These are phyloP conservation scores for Nothura maculosa DNA, from an alignment of 2,797 vertebrate genomes.

Conservation along the genomic window DNA sequence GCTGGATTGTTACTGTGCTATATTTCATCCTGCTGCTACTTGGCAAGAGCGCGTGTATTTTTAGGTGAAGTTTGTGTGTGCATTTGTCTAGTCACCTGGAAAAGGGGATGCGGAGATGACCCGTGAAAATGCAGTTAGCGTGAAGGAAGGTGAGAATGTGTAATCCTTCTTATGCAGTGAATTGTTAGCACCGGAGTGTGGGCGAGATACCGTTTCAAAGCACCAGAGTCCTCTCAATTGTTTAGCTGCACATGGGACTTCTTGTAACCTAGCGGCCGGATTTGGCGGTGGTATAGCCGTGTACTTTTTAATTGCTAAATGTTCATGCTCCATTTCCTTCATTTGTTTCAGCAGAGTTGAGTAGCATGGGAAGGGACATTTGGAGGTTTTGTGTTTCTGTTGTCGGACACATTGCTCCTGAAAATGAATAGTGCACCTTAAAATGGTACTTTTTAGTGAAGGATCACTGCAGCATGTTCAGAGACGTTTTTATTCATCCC, in stretches of 20 bases:
- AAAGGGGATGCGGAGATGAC: conserved; percentile 74
- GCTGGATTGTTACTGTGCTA: conserved; percentile 86
- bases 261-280: background rate
- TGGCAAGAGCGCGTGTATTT: conserved; percentile 81
- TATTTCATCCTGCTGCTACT: conserved; percentile 84
- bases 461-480: background rate
- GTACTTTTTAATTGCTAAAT: conserved; percentile 48
- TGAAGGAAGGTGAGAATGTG: conserved; percentile 63
- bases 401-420: background rate
- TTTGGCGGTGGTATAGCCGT: conserved; percentile 40
- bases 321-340: conserved; percentile 49
- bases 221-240: conserved; percentile 37
- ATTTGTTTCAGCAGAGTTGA: conserved; percentile 28
- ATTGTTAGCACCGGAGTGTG: conserved; percentile 47
- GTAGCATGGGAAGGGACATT: background rate
- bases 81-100: conserved; percentile 82
- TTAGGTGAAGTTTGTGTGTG: conserved; percentile 77
- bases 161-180: conserved; percentile 62
- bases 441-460: background rate
- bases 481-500: background rate
- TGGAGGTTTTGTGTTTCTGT: background rate
- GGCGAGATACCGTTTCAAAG: conserved; percentile 63
- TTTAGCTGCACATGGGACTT: conserved; percentile 50
- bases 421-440: background rate
- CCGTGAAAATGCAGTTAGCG: conserved; percentile 76